Evolutionary conservation across 1,140 invertebrate species (phyloP), one percentile per base, ranked within the genome.

Genomic region (Phocides pigmalion): DNA sequence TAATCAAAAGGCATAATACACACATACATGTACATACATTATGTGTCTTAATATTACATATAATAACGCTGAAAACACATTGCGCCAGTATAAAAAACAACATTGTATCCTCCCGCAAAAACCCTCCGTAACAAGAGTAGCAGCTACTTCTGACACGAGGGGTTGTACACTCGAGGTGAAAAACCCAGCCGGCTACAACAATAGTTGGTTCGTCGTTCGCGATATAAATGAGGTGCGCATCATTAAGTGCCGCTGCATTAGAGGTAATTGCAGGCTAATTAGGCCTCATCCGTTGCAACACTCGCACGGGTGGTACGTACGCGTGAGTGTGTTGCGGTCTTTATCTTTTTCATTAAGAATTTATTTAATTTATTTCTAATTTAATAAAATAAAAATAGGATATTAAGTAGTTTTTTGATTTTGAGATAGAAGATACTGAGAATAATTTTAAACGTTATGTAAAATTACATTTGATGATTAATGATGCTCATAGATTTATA

Each of bases 231-330:
- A 79, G 76, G 75, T 72, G 68, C 76, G 66, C 78, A 83, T 85
- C 84, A 87, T 87, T 87, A 86, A 87, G 72, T 82, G 75, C 72
- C 72, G 76, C 74, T 75, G 82, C 84, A 90, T 90, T 90, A 90
- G 81, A 72, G 72, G 79, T 88, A 88, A 88, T 90, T 88, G 87
- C 81, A 58, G 69, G 74, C 78, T 86, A 86, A 86, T 87, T 84
- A 84, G 82, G 74, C 70, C 72, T 67, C 80, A 81, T 87, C 82
- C 82, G 83, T 70, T 76, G 80, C 76, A 74, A 67, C 70, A 54
- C 65, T 65, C 72, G 64, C 69, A 49, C 16, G 5, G 12, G 15
- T n/a, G 28, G 3, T 3, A 9, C 17, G 22, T 51, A 12, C 61
- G 61, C 47, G 17, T 9, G 35, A 56, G 37, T 20, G 49, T 20